Percentiles rank a stretch among this genome's conserved stretches.
These are phyloP conservation scores for Sialis fuliginosa DNA, from an alignment of 2,888 invertebrate genomes.

Conservation along the genomic window DNA sequence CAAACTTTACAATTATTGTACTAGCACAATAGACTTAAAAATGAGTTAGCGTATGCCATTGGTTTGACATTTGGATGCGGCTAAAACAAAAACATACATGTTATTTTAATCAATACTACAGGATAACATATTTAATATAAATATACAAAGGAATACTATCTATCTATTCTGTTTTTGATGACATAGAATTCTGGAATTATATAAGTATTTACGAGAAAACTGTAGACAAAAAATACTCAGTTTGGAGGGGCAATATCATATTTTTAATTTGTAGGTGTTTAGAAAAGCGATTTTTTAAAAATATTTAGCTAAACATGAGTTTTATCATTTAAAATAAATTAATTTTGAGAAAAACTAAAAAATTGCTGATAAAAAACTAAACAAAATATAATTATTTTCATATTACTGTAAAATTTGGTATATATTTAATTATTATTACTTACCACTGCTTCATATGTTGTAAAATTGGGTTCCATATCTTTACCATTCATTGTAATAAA, in stretches of 20 bases:
- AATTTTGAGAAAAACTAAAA: background rate
- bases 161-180: no score
- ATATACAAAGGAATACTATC: background rate
- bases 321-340: background rate
- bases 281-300: no score
- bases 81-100: constrained; percentile 35
- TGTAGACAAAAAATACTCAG: no score
- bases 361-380: background rate
- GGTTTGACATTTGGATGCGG: constrained; percentile 94
- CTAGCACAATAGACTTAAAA: constrained; percentile 62
- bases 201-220: no score
- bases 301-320: no score
- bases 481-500: constrained; percentile 89
- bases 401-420: background rate
- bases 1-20: constrained; percentile 15
- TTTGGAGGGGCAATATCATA: no score
- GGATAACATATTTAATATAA: no score
- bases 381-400: background rate
- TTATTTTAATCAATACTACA: no score
- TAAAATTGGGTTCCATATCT: constrained; percentile 79
- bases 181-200: no score
- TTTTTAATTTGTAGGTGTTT: no score
- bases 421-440: constrained; percentile 22
- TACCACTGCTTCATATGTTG: constrained; percentile 89
- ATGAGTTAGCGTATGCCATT: constrained; percentile 87